A percentile compares a stretch with the other conserved stretches of the same genome.
Conservation (phyloP, 2,888 invertebrate species). For the Horisme vitalbata region DNA sequence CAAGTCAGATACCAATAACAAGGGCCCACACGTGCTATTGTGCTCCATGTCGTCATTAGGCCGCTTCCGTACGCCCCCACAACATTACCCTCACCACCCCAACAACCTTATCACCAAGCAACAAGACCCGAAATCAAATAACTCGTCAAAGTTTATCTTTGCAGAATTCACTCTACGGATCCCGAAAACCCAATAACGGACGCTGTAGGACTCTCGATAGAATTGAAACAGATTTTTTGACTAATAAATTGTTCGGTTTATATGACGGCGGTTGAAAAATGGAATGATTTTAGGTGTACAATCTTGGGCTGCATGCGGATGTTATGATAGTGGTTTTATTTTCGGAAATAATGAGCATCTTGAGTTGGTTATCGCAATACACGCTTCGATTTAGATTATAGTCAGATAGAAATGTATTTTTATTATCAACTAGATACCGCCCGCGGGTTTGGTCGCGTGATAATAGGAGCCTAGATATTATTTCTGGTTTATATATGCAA, state of each 20-base stretch:
- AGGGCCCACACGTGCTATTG: constrained; percentile 77
- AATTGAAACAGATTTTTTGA: constrained; percentile 58
- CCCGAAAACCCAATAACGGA: constrained; percentile 62
- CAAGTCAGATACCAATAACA: constrained; percentile 82
- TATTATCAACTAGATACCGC: too few species aligned
- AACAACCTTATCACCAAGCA: constrained; percentile 43
- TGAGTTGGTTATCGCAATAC: not conserved
- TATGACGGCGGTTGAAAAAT: constrained; percentile 33
- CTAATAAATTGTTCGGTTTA: constrained; percentile 56
- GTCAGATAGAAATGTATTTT: too few species aligned
- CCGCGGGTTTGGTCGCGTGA: too few species aligned
- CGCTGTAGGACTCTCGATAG: constrained; percentile 61
- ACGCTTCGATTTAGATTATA: not conserved
- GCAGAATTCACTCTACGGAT: constrained; percentile 45
- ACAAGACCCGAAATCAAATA: constrained; percentile 44
- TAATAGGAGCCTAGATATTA: too few species aligned
- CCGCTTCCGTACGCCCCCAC: constrained; percentile 65
- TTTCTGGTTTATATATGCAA: too few species aligned
- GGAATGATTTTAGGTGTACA: constrained; percentile 32
- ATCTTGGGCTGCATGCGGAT: constrained; percentile 13
- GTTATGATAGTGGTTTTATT: constrained; percentile 7
- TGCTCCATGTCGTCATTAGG: constrained; percentile 77
- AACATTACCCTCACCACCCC: constrained; percentile 40
- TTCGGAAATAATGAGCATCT: constrained; percentile 7
- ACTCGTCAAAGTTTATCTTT: constrained; percentile 29